These are phyloP conservation scores for Ammodramus savannarum DNA, from an alignment of 2,113 vertebrate species.

Conservation along the genomic window DNA sequence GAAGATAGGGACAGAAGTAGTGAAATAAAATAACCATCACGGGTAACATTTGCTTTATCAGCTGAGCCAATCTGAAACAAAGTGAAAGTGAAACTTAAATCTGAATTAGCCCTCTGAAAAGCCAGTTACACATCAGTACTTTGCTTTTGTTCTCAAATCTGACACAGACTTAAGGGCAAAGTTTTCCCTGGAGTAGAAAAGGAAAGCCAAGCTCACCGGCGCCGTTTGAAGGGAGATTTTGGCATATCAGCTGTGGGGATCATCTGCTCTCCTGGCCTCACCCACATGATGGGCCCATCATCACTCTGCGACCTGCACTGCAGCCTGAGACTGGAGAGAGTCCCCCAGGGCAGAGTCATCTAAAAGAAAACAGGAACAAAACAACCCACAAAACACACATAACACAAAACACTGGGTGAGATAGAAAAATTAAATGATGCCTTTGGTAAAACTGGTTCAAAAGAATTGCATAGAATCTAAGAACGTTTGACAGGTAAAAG, in stretches of 20 bases:
- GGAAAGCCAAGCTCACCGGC: constrained; percentile 78
- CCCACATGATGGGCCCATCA: constrained; percentile 98
- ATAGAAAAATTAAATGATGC: neutral
- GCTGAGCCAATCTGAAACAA: neutral
- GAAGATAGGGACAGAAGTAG: neutral
- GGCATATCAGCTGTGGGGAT: constrained; percentile 97
- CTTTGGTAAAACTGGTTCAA: neutral
- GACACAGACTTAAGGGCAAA: neutral
- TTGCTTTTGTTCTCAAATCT: neutral
- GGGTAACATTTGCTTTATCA: neutral
- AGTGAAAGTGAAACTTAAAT: neutral
- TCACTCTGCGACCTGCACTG: constrained; percentile 96
- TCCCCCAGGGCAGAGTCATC: constrained; percentile 98
- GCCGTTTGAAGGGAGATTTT: constrained; percentile 97
- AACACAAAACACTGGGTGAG: constrained; percentile 40
- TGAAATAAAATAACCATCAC: neutral
- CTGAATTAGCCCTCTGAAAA: neutral
- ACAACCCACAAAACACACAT: constrained; percentile 51
- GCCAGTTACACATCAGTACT: neutral
- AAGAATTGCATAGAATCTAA: neutral
- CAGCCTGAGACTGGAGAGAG: constrained; percentile 89
- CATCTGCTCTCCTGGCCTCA: constrained; percentile 97
- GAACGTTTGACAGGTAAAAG: neutral
- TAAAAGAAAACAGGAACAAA: constrained; percentile 59
- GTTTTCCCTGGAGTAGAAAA: neutral